A percentile compares a stretch with the other conserved stretches of the same genome.
phyloP scores from a whole-genome alignment of 2,113 vertebrate genomes.

The Trachemys scripta region DNA sequence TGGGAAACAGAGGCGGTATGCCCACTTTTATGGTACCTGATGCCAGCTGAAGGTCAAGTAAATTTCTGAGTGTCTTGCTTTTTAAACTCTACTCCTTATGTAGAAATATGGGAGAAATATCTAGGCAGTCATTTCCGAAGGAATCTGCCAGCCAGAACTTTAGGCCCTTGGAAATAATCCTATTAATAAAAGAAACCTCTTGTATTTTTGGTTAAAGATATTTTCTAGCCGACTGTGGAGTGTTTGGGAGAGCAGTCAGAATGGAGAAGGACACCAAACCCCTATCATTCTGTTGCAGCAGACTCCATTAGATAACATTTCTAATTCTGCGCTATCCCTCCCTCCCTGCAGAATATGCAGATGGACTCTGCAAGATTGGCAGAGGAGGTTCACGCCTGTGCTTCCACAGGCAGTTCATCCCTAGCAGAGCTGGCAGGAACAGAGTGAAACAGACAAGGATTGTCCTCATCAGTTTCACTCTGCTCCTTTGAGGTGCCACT shows the following conservation, averaged over 20 bases:
- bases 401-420: background rate
- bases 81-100: background rate
- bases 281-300: background rate
- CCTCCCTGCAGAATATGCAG: background rate
- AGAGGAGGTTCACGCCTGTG: background rate
- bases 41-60: background rate
- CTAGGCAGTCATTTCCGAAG: background rate
- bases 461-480: background rate
- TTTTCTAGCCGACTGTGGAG: accelerated
- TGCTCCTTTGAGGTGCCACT: background rate
- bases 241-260: background rate
- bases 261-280: background rate
- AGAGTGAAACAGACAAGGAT: background rate
- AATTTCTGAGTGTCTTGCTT: accelerated
- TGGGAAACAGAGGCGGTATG: accelerated
- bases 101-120: background rate
- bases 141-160: background rate
- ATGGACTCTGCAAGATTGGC: background rate
- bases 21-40: background rate
- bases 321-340: background rate
- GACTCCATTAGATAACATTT: background rate
- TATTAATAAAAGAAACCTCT: background rate
- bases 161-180: background rate
- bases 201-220: accelerated
- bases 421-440: background rate